These are phyloP conservation scores for Tapirus terrestris DNA, from an alignment of 2,113 vertebrate species.

Conservation along the genomic window DNA sequence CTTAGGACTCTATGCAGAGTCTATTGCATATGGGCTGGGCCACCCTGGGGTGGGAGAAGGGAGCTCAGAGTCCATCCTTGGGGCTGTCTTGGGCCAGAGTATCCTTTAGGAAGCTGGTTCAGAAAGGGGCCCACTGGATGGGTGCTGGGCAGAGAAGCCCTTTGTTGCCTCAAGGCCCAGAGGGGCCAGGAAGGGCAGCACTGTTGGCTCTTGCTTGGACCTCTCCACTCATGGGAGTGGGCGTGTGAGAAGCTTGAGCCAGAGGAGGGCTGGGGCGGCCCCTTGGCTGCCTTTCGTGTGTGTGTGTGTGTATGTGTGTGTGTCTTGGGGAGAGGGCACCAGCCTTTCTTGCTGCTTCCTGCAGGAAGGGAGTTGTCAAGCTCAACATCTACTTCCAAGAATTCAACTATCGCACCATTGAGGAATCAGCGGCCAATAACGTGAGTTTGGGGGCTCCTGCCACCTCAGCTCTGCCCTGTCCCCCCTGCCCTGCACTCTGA, in stretches of 20 bases:
- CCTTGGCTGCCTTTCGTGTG: background rate
- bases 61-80: background rate
- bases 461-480: too few relatives aligned
- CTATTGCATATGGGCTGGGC: too few relatives aligned
- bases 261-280: background rate
- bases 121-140: background rate
- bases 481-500: too few relatives aligned
- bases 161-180: background rate
- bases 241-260: background rate
- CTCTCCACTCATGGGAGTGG: background rate
- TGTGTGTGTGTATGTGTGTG: rapidly evolving
- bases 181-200: background rate
- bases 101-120: background rate
- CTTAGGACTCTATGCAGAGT: background rate
- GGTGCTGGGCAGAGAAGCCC: background rate
- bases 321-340: background rate
- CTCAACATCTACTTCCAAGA: conserved; percentile 92
- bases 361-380: conserved; percentile 87
- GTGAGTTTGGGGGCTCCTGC: conserved; percentile 79
- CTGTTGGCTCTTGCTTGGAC: background rate
- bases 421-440: conserved; percentile 84
- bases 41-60: background rate
- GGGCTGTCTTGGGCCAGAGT: background rate
- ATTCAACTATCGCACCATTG: conserved; percentile 89
- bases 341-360: background rate